Evolutionary conservation across 2,113 vertebrate species (phyloP), one percentile per base, ranked within the genome.

Genomic region (Chrysemys picta): DNA sequence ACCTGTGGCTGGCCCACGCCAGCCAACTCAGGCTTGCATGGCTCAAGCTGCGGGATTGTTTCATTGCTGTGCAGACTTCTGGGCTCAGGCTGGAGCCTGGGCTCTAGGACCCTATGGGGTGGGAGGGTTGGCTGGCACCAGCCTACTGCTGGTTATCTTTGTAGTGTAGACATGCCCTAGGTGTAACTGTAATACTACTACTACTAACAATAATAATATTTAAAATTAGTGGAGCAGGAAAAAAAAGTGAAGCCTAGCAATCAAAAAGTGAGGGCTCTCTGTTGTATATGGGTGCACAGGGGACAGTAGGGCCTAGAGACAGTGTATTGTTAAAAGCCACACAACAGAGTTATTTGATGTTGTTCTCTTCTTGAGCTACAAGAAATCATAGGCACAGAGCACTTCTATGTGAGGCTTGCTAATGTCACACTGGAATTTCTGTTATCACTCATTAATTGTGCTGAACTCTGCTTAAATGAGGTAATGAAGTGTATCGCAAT

Each of bases 371-470:
- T 65, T 19, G 8, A 72, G 49, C 45, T 54, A 49, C 38, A 54
- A 82, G 50, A 93, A 93, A 89, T 45, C 91, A 91, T 6, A 85
- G 27, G 9, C 89, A 24, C 47, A 22, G 19, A 31, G 54, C 2
- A 82, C 89, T 94, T 84, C 57, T 88, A 35, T 88, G 87, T 45
- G 91, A 92, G 95, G 42, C 0, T 1, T 91, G 16, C 2, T 90
- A 86, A 90, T 84, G 72, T 88, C 93, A 27, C 69, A 84, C 42
- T 89, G 82, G 90, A 94, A 86, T 47, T 86, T 85, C 78, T 75
- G 29, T 91, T 96, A 85, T 53, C 10, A 53, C 89, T 92, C 50
- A 89, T 84, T 95, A 95, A 88, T 90, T 88, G 57, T 94, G 90
- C 50, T 84, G 89, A 82, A 10, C 5, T 82, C 45, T 83, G 31